Evolutionary conservation across 1,140 invertebrate species (phyloP), one percentile per base, ranked within the genome.

Genomic region (Teleogryllus occipitalis): DNA sequence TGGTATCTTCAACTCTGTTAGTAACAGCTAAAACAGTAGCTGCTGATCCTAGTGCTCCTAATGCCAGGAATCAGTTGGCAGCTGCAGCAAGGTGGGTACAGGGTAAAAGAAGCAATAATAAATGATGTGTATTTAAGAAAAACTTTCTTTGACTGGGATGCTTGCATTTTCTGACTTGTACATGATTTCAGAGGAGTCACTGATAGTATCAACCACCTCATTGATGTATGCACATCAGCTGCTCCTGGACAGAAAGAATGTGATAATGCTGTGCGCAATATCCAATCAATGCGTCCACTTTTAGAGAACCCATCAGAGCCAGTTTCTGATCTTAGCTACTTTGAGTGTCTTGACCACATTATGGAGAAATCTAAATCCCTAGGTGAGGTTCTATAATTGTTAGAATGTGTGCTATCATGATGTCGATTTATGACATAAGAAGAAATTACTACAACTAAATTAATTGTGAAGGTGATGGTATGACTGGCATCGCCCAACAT

Each of bases 231-330:
- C 85, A 95, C 94, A 7, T 93, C 91, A 74, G 93, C 93, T 2
- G 93, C 95, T 0, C 96, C 85, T 82, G 95, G 97, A 0, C 96
- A 98, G 87, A 97, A 96, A 85, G 98, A 99, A 84, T 99, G 97
- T 86, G 97, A 98, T 84, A 97, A 95, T 84, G 97, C 98, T 5
- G 93, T 98, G n/a, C 89, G 96, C 79, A 95, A 95, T 84, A 98
- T 99, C 80, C 92, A 97, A 85, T 92, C 94, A 73, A 92, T 96
- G 87, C 89, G 91, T 21, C 92, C 93, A 7, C 87, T 98, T 65
- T 87, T 98, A 47, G 93, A 97, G 81, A 93, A 96, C 86, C 95
- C 97, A 2, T 91, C 89, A 78, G 94, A 98, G 85, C 96, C 97
- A 0, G 89, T 98, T 79, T 97, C 91, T 84, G 95, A 96, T 82